Evolutionary conservation across 2,797 vertebrate species (phyloP).

Genomic region (Acanthurus lineatus): DNA sequence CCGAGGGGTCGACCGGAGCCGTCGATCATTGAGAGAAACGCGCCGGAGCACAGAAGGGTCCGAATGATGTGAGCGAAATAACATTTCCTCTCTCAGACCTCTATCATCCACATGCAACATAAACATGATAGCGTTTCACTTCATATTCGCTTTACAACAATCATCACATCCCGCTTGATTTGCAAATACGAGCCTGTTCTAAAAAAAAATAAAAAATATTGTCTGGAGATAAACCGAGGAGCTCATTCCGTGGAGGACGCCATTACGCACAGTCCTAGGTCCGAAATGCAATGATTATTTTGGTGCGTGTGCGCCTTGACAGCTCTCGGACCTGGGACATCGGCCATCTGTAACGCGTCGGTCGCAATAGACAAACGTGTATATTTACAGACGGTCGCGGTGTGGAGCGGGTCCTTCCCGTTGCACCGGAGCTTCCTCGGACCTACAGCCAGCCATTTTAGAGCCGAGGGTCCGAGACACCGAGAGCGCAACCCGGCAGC

Average conservation of each 20-base stretch:
- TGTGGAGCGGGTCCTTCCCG: constrained; percentile 41
- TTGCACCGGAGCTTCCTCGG: constrained; percentile 73
- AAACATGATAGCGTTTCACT: constrained; percentile 18
- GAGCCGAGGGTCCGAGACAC: constrained; percentile 87
- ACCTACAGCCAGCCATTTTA: constrained; percentile 91
- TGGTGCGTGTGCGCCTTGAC: constrained; percentile 68
- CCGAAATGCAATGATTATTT: constrained; percentile 70
- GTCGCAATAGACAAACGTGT: constrained; percentile 27
- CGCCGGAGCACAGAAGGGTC: constrained; percentile 54
- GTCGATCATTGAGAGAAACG: constrained; percentile 38
- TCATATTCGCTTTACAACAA: constrained; percentile 8
- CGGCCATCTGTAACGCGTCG: constrained; percentile 23
- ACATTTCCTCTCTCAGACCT: constrained; percentile 32
- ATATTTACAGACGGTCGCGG: constrained; percentile 51
- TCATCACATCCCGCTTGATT: background rate
- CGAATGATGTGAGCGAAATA: constrained; percentile 55
- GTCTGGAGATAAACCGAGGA: constrained; percentile 52
- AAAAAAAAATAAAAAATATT: too few relatives aligned
- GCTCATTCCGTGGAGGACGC: constrained; percentile 81
- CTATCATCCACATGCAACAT: constrained; percentile 28
- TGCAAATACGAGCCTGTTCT: constrained; percentile 2
- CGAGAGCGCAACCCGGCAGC: constrained; percentile 71
- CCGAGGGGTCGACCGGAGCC: constrained; percentile 37
- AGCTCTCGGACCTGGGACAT: constrained; percentile 83
- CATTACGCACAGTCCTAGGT: constrained; percentile 88